Evolutionary conservation across 2,113 vertebrate species (phyloP), one percentile per base, ranked within the genome.

Genomic region (Equus przewalskii): DNA sequence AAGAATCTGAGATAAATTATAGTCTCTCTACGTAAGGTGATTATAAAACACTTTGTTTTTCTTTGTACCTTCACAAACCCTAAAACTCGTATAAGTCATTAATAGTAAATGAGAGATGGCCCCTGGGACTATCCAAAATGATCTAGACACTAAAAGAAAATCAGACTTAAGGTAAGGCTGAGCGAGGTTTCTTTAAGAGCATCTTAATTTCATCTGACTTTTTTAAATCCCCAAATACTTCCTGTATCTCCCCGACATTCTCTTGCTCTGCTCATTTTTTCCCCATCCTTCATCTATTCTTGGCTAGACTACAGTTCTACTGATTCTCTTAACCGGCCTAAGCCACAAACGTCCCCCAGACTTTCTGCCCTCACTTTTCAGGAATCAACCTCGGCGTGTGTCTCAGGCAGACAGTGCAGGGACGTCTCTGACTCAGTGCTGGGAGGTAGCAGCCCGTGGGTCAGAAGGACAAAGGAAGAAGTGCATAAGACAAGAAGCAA

Each of bases 151-250:
- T 36, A 3, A 28, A 51, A 44, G 60, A 83, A 94, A 93, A 90
- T 67, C 0, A 90, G 81, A 90, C 22, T 46, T 36, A 30, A 85
- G 22, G 28, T 33, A 64, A 54, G 22, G 28, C 44, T 51, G 16
- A 73, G 41, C 56, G 62, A 84, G 21, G 28, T 46, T 88, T 88
- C 64, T 80, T 65, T 28, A 14, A 8, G 62, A 69, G 46, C 5
- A 76, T 82, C 65, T 85, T 91, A 56, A 82, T 91, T 80, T 58
- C 41, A 62, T 41, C n/a, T 67, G 80, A 33, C 44, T 60, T 60
- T 73, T n/a, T 89, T 72, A 3, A 88, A 96, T 22, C 78, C 49
- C 65, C 44, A 92, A 95, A 64, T 75, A 64, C 14, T 89, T 89
- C 51, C 26, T 51, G 5, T 41, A 83, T 26, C 12, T 44, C 36